Percentiles rank a stretch among this genome's conserved stretches.
Evolutionary conservation across 92 coral and sea anemone genomes (phyloP).

Genomic region (Zoanthus solanderi): DNA sequence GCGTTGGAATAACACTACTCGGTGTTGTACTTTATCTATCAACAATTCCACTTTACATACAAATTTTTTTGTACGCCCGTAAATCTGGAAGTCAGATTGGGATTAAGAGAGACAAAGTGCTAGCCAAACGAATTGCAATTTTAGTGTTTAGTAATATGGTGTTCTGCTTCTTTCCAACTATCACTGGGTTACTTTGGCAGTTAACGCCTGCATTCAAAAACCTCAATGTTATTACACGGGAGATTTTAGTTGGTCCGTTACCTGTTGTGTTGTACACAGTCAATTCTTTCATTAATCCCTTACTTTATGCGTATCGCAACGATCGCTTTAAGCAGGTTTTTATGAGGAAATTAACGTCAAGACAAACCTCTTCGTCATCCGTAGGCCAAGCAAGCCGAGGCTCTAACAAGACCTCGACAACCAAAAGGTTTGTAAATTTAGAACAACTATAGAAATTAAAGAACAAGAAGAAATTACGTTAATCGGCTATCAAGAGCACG

Average conservation of each 20-base stretch:
- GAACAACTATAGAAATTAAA: too few species aligned
- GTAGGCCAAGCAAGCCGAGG: background rate
- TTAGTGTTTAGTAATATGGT: slow-evolving; percentile 73
- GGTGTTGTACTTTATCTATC: slow-evolving; percentile 67
- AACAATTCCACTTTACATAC: slow-evolving; percentile 75
- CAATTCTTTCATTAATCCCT: slow-evolving; percentile 78
- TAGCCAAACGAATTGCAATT: slow-evolving; percentile 76
- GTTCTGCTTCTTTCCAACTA: slow-evolving; percentile 75
- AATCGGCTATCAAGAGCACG: too few species aligned
- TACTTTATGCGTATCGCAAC: slow-evolving; percentile 84
- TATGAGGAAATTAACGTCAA: slow-evolving; percentile 22
- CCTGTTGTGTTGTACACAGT: slow-evolving; percentile 75
- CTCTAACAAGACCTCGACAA: background rate
- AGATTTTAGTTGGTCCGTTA: slow-evolving; percentile 78
- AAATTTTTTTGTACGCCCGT: slow-evolving; percentile 71
- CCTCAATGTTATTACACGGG: slow-evolving; percentile 66
- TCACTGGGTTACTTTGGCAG: slow-evolving; percentile 74
- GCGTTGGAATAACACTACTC: slow-evolving; percentile 63
- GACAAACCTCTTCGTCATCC: background rate
- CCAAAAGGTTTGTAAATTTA: too few species aligned
- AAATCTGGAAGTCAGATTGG: slow-evolving; percentile 75
- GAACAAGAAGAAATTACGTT: too few species aligned
- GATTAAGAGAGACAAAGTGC: slow-evolving; percentile 75
- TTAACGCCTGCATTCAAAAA: slow-evolving; percentile 63
- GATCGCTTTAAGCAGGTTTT: slow-evolving; percentile 69